phyloP scores from a whole-genome alignment of 2,888 invertebrate species.

The Drosophila anomelani region DNA sequence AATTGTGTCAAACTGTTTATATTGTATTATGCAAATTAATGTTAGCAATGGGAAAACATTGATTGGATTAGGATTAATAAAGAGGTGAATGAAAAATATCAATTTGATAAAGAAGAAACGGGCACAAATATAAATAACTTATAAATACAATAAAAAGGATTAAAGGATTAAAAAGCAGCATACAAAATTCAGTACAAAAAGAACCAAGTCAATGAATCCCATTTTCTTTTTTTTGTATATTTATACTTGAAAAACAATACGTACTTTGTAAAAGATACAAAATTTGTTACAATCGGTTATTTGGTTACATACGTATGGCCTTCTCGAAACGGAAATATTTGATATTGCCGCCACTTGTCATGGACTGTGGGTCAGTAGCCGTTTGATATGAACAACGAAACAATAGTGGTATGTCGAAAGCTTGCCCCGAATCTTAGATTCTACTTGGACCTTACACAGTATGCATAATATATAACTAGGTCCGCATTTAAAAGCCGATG shows the following conservation, averaged over 20 bases:
- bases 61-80: no score
- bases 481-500: slow-evolving; percentile 15
- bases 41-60: no score
- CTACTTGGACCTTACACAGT: slow-evolving; percentile 37
- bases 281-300: slow-evolving; percentile 23
- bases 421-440: slow-evolving; percentile 45
- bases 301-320: slow-evolving; percentile 29
- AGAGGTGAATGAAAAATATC: no score
- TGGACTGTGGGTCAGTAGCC: slow-evolving; percentile 27
- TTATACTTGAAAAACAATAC: slow-evolving; percentile 32
- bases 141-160: no score
- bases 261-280: slow-evolving; percentile 38
- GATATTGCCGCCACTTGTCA: slow-evolving; percentile 32
- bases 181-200: no score
- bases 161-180: no score
- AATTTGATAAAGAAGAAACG: no score
- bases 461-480: slow-evolving; percentile 10
- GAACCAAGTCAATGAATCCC: not conserved
- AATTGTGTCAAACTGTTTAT: no score
- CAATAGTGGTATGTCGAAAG: slow-evolving; percentile 49
- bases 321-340: slow-evolving; percentile 36
- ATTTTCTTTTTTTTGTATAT: slow-evolving; percentile 21
- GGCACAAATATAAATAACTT: no score
- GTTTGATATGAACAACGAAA: slow-evolving; percentile 36
- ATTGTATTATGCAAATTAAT: no score